Evolutionary conservation across 2,797 vertebrate genomes (phyloP).

Genomic region (Synanceia verrucosa): DNA sequence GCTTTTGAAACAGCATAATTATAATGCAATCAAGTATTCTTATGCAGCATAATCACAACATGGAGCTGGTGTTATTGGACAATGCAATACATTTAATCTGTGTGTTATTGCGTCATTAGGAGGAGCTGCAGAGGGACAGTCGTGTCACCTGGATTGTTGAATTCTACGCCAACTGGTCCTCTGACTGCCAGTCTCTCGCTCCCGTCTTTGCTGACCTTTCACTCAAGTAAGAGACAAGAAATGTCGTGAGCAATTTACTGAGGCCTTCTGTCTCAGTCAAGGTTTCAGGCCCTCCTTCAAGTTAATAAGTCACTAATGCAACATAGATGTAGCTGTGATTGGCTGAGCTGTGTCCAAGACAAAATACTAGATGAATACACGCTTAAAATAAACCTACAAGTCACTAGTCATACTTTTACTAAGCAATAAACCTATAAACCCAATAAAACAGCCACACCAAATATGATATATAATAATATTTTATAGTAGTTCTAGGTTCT

Average conservation of each 20-base stretch:
- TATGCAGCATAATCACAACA: background rate
- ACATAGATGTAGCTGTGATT: background rate
- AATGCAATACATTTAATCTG: background rate
- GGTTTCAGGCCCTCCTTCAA: background rate
- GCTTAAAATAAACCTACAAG: background rate
- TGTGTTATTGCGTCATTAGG: slow-evolving; percentile 73
- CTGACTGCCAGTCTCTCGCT: slow-evolving; percentile 95
- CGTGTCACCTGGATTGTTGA: slow-evolving; percentile 93
- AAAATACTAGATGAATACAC: background rate
- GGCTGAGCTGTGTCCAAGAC: background rate
- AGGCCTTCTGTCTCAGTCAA: background rate
- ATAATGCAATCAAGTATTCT: background rate
- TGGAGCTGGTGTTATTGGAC: background rate
- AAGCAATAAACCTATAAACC: background rate
- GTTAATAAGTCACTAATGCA: background rate
- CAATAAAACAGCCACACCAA: too few species aligned
- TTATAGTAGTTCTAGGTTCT: background rate
- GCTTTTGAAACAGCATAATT: background rate
- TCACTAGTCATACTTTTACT: background rate
- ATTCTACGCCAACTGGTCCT: slow-evolving; percentile 98
- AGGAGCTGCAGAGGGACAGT: slow-evolving; percentile 89
- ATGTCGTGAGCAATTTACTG: background rate
- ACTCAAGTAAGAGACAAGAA: slow-evolving; percentile 86
- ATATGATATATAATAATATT: too few species aligned
- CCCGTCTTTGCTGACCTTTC: slow-evolving; percentile 93